Conservation (phyloP, 2,113 vertebrate genomes). For the Echinops telfairi region DNA sequence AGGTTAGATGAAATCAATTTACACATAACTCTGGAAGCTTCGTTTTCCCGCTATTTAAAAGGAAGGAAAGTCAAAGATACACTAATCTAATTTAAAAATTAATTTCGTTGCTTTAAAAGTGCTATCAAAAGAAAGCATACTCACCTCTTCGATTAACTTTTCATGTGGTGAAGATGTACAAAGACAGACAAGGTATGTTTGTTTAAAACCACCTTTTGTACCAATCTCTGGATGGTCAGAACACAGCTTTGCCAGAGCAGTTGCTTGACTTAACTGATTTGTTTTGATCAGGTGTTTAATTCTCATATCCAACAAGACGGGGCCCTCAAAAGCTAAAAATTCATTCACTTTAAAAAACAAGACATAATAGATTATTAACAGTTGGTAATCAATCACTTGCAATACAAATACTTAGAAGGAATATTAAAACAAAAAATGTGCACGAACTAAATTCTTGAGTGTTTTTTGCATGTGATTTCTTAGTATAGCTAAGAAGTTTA, state of each 20-base stretch:
- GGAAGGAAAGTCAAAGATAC: constrained; percentile 43
- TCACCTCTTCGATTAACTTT: constrained; percentile 95
- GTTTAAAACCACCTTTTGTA: constrained; percentile 93
- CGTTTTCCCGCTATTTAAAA: neutral
- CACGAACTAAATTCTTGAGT: neutral
- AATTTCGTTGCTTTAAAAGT: constrained; percentile 58
- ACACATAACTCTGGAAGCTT: constrained; percentile 2
- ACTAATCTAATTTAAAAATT: constrained; percentile 56
- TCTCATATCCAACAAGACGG: constrained; percentile 94
- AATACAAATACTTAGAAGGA: constrained; percentile 66
- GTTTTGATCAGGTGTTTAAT: constrained; percentile 97
- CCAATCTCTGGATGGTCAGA: constrained; percentile 92
- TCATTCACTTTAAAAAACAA: constrained; percentile 90
- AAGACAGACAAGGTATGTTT: constrained; percentile 96
- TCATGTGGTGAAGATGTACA: constrained; percentile 93
- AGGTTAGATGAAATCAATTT: constrained; percentile 25
- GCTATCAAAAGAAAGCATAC: constrained; percentile 82
- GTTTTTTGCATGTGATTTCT: neutral
- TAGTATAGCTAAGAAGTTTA: neutral
- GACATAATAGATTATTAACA: constrained; percentile 83
- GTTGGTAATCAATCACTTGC: constrained; percentile 61
- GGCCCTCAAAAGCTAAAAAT: constrained; percentile 94
- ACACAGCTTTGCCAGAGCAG: constrained; percentile 94
- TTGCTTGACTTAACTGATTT: constrained; percentile 90
- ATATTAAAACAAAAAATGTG: constrained; percentile 44